Percentiles rank a stretch among this genome's conserved stretches.
These are phyloP conservation scores for Trogon surrucura DNA, from an alignment of 2,113 vertebrate genomes.

Conservation along the genomic window DNA sequence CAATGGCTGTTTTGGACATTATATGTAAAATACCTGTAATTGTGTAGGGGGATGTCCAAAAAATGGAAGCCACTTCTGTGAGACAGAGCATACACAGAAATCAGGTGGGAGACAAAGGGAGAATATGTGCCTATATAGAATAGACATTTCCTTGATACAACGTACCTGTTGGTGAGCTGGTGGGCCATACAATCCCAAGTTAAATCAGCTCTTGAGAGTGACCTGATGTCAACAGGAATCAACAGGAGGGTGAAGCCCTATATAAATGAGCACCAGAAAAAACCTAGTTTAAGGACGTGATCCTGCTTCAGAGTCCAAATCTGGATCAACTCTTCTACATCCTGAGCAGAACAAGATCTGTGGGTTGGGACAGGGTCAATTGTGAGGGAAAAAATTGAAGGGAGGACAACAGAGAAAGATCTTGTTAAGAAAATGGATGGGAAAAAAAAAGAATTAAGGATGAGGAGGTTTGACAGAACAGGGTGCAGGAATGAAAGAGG, in stretches of 20 bases:
- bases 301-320: background rate
- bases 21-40: background rate
- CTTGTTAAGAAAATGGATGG: background rate
- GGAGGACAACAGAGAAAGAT: background rate
- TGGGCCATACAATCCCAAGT: background rate
- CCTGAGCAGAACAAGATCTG: background rate
- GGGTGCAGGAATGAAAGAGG: background rate
- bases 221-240: background rate
- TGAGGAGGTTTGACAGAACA: background rate
- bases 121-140: background rate
- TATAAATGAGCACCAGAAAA: background rate
- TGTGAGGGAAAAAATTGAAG: background rate
- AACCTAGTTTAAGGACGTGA: background rate
- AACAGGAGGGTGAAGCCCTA: background rate
- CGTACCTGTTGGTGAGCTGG: background rate
- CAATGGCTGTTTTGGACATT: background rate
- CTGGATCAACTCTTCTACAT: background rate
- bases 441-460: background rate
- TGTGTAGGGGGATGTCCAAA: background rate
- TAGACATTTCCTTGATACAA: background rate
- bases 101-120: background rate
- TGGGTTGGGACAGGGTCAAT: background rate
- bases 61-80: background rate
- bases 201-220: background rate
- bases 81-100: background rate